These are phyloP conservation scores for Syrphus vitripennis DNA, from an alignment of 2,888 invertebrate genomes.

Conservation along the genomic window DNA sequence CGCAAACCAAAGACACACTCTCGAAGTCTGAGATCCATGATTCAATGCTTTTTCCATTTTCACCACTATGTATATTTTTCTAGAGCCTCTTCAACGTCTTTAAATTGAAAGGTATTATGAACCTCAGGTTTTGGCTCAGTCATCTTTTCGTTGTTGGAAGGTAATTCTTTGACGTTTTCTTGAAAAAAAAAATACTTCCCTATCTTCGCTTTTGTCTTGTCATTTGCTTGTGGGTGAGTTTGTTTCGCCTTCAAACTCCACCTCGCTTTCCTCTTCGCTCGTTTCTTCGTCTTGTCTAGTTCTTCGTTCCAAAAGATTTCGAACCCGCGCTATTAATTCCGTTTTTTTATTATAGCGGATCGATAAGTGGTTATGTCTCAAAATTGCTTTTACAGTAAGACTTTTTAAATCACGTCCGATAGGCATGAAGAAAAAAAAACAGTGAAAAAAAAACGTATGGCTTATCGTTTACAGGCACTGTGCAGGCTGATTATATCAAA, in stretches of 20 bases:
- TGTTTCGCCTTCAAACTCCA: not conserved
- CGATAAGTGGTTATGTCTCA: conserved; percentile 8
- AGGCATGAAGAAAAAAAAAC: conserved; percentile 2
- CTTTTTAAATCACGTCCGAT: conserved; percentile 14
- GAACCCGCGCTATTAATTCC: conserved; percentile 4
- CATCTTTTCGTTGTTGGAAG: not conserved
- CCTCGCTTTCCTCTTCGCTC: no score
- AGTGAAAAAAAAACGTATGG: not conserved
- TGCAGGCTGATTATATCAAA: no score
- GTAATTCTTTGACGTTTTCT: not conserved
- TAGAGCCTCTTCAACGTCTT: conserved; percentile 39
- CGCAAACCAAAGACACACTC: conserved; percentile 20
- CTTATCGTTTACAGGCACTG: not conserved
- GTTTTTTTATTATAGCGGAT: conserved; percentile 12
- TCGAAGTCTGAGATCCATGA: conserved; percentile 46
- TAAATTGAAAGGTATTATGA: conserved; percentile 6
- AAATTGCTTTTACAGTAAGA: conserved; percentile 18
- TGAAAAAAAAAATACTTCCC: not conserved
- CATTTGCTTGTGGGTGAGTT: not conserved
- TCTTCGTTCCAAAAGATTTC: no score
- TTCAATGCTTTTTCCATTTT: conserved; percentile 31
- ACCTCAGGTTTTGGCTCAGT: no score
- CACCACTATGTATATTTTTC: conserved; percentile 31
- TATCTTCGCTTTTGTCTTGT: conserved; percentile 2
- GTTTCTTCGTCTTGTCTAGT: not conserved